A percentile compares a stretch with the other conserved stretches of the same genome.
phyloP scores from a whole-genome alignment of 2,113 vertebrate species.

The Pyxicephalus adspersus region DNA sequence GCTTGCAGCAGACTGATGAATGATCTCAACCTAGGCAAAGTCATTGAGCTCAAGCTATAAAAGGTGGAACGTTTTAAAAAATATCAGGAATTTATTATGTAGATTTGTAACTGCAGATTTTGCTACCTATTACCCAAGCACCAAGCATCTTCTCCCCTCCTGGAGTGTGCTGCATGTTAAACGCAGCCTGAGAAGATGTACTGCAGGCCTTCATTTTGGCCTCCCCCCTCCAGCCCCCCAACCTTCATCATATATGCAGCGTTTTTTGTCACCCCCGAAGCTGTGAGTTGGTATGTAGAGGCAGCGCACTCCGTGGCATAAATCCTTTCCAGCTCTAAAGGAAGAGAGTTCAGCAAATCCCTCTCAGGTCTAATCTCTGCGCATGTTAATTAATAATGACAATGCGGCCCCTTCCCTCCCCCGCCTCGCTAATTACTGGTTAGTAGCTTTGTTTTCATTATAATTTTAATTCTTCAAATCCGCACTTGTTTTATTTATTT shows the following conservation, averaged over 20 bases:
- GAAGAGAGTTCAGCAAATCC: slow-evolving; percentile 50
- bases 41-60: too few species aligned
- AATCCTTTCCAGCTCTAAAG: slow-evolving; percentile 36
- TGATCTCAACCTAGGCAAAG: too few species aligned
- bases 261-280: slow-evolving; percentile 1
- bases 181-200: too few species aligned
- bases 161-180: too few species aligned
- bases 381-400: slow-evolving; percentile 60
- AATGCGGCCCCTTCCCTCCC: slow-evolving; percentile 49
- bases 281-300: neutral
- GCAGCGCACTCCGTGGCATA: neutral
- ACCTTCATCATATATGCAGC: neutral
- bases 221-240: neutral
- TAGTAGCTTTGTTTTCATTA: slow-evolving; percentile 67
- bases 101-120: too few species aligned
- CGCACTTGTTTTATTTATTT: slow-evolving; percentile 58
- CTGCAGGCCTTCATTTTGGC: neutral
- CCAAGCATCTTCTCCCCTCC: too few species aligned
- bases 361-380: slow-evolving; percentile 48
- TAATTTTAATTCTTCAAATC: slow-evolving; percentile 68
- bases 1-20: too few species aligned
- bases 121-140: too few species aligned
- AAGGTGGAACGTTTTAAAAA: too few species aligned
- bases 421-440: slow-evolving; percentile 62
- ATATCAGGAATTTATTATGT: too few species aligned